Evolutionary conservation across 1,140 invertebrate genomes (phyloP), one percentile per base, ranked within the genome.

Genomic region (Drosophila mayri): DNA sequence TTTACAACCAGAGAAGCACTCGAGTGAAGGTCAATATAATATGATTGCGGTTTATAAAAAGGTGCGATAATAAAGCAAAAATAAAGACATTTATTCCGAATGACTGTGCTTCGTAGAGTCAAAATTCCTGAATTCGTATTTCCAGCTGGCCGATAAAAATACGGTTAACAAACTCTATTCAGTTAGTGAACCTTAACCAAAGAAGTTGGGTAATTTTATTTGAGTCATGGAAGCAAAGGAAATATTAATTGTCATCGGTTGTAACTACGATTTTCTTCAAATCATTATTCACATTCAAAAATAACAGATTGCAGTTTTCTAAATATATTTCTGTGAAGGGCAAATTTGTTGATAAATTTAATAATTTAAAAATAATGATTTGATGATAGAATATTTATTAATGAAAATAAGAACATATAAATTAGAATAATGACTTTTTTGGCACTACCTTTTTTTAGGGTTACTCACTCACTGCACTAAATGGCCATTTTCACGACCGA

Each of bases 1-100:
- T 68, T 66, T 52, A 66, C n/a, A 22, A 5, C n/a, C 41, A 50
- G 54, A 50, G 44, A 59, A 60, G 43, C 52, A 41, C 68, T 72
- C 30, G 22, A 71, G 35, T 71, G 66, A 72, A 72, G 68, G 68
- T 72, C 52, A 59, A 41, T 50, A 72, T 25, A 44, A 37, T 37
- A 32, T 38, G 52, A 38, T 54, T 43, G 38, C 38, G 20, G n/a
- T 3, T 30, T 20, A 50, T 72, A 72, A 72, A 72, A 30, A 49
- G 22, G 37, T 72, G 52, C 52, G 68, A 72, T 72, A 71, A 60
- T 47, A 63, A 25, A 28, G 6, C 28, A 40, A 72, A 25, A 25
- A 25, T 49, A 49, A 28, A 40, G 1, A 4, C 16, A 46, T 66
- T 63, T 43, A 47, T 47, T n/a, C 3, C 32, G 3, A 61, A 43